Evolutionary conservation across 2,113 vertebrate genomes (phyloP), one percentile per base, ranked within the genome.

Genomic region (Polypterus senegalus): DNA sequence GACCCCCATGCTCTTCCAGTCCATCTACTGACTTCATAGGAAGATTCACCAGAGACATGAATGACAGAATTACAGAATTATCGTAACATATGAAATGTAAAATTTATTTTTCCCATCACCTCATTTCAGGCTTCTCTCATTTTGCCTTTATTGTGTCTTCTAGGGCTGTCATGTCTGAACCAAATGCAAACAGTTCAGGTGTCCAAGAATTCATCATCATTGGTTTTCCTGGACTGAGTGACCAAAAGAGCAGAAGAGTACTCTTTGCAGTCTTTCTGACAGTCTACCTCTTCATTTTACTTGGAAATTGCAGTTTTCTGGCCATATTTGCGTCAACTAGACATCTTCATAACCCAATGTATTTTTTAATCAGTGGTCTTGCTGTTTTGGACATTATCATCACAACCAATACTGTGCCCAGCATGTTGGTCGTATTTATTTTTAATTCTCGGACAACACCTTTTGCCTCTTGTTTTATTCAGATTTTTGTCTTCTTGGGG

Each of bases 241-340:
- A 27, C 27, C 27, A 27, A 27, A 27, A 27, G 27, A 27, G 49
- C 57, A 9, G 27, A 7, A 10, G 47, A 45, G 46, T 61, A 11
- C 49, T 48, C 5, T 7, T 57, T 52, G 8, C 58, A 46, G 48
- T 63, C 27, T 27, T 27, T 27, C 27, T 27, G 27, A 27, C 27
- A 27, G 27, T 27, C 27, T 27, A 27, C 27, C 5, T 65, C 57
- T 63, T 27, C 3, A 65, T 66, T 5, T 43, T 71, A 44, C 52
- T 70, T 27, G 70, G 70, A 3, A 72, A 72, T 53, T 27, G 52
- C 27, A 47, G 61, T 46, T 65, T 72, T 57, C 55, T 72, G 45
- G 7, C 7, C 7, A 60, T 61, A 3, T 52, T 63, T 44, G 10
- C 47, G n/a, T 5, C 63, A 44, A 61, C 65, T 44, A 46, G 58